Evolutionary conservation across 2,797 vertebrate species (phyloP), one percentile per base, ranked within the genome.

Genomic region (Fratercula arctica): DNA sequence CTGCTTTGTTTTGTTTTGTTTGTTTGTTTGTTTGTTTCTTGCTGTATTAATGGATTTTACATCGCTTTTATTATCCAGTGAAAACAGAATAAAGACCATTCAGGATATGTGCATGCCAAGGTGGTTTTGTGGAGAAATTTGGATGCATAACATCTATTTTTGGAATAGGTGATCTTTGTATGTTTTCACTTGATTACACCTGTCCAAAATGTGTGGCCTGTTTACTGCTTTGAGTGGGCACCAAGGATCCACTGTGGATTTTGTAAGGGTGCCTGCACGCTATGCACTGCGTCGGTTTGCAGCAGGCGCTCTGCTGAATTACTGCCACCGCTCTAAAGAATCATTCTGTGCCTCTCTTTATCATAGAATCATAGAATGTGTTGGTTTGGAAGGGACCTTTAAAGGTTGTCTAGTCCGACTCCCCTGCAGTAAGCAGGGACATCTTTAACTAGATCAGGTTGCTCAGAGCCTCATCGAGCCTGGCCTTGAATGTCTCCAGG

Each of bases 41-140:
- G 89, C 92, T 89, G 25, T 86, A 97, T 97, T 97, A 97, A 97
- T 97, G 93, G 94, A 93, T 95, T 97, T 96, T 95, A 91, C 92
- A 96, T 85, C 60, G 80, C 76, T 97, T 95, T 96, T 90, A 94
- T 96, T 96, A 96, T 93, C 69, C 56, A 90, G 75, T 51, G 75
- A 90, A 97, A 96, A 89, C 85, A 91, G 60, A 60, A 91, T 90
- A 93, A 93, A 90, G 67, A 53, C 61, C 63, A 63, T 94, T 96
- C 70, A 89, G 69, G 45, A 86, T 86, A 41, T 63, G 41, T 13
- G 53, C 61, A 66, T 93, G 61, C 77, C 89, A 91, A 73, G 11
- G 29, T 64, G 73, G 60, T 73, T 90, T 93, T 56, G 80, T 92
- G 63, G n/a, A 69, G 82, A 87, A 89, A 92, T 90, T 79, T 80